Evolutionary conservation across 2,797 vertebrate species (phyloP).

Genomic region (Pelochelys cantorii): DNA sequence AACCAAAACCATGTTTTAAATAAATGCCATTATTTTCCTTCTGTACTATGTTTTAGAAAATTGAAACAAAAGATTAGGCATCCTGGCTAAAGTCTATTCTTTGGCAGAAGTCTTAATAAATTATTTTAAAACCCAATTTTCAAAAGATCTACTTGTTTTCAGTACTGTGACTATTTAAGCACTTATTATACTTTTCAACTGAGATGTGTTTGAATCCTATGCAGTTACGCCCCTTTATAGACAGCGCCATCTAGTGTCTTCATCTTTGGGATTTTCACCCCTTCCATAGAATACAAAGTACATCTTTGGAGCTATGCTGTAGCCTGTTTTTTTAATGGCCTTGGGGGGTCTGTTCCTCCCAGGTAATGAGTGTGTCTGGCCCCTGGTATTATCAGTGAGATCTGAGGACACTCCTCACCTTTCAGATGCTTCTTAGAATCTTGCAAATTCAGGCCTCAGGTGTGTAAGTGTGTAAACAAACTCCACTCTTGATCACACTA

Average conservation of each 20-base stretch:
- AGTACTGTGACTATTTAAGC: neutral
- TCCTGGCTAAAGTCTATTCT: neutral
- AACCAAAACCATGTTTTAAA: neutral
- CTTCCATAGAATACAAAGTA: fast-evolving
- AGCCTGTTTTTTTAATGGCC: neutral
- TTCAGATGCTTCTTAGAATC: neutral
- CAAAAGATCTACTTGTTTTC: neutral
- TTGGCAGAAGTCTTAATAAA: neutral
- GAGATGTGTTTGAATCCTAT: neutral
- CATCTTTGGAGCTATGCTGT: neutral
- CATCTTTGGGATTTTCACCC: neutral
- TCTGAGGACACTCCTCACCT: neutral
- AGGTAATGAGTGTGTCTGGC: fast-evolving
- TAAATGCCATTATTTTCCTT: neutral
- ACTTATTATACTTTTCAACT: neutral
- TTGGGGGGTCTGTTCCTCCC: neutral
- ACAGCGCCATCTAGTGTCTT: neutral
- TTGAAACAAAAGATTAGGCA: neutral
- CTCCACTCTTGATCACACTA: neutral
- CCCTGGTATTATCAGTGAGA: neutral
- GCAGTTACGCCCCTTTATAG: neutral
- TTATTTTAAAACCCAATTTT: neutral
- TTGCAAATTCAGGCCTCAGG: neutral
- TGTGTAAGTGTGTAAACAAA: neutral
- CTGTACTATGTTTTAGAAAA: neutral